Percentiles rank a stretch among this genome's conserved stretches.
These are phyloP conservation scores for Vombatus ursinus DNA, from an alignment of 2,113 vertebrate species.

Conservation along the genomic window DNA sequence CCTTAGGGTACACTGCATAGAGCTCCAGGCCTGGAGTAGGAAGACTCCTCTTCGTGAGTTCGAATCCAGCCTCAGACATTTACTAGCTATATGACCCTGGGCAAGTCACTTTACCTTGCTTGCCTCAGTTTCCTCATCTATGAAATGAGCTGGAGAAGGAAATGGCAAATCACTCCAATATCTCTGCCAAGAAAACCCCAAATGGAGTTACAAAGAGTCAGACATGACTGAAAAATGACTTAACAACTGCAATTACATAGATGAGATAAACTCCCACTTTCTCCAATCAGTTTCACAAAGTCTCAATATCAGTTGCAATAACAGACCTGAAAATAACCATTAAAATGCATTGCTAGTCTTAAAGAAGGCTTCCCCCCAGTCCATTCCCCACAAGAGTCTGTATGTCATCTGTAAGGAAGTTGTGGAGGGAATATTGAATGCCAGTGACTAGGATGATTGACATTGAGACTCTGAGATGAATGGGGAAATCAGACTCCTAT, in stretches of 20 bases:
- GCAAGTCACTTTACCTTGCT: no score
- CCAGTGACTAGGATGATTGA: neutral
- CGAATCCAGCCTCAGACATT: no score
- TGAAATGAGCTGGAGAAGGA: no score
- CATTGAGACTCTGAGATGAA: neutral
- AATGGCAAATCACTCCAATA: no score
- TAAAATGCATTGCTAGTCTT: neutral
- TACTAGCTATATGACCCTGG: no score
- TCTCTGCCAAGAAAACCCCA: no score
- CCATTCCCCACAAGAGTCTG: neutral
- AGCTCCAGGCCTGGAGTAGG: neutral
- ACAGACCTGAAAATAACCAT: neutral
- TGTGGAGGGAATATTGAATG: slow-evolving; percentile 11
- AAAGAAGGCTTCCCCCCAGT: neutral
- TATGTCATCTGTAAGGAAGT: neutral
- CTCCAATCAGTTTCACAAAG: neutral
- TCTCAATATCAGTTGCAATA: neutral
- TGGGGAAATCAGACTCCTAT: slow-evolving; percentile 14
- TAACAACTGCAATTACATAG: neutral
- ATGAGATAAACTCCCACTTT: neutral
- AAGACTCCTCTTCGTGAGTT: no score
- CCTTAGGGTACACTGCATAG: neutral
- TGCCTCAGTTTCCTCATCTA: no score
- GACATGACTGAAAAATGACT: neutral
- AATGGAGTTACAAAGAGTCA: no score